Conservation (phyloP, 2,797 vertebrate species). For the Onychomys leucogaster region DNA sequence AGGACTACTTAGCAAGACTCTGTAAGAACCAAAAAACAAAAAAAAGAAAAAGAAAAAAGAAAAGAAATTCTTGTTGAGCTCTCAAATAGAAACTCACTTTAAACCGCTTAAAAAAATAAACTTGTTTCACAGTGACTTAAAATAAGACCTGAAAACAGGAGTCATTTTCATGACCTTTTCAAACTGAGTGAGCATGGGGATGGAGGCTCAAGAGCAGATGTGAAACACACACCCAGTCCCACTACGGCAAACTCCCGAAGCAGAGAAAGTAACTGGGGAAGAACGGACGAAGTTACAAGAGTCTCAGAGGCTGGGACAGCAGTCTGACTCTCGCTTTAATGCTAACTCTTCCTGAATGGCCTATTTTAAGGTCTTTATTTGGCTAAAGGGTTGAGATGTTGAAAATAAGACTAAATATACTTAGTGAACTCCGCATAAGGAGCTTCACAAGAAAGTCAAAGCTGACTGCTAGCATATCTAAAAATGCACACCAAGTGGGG, state of each 20-base stretch:
- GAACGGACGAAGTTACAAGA: conserved; percentile 6
- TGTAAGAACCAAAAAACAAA: background rate
- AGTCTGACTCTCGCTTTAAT: conserved; percentile 40
- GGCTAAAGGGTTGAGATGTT: background rate
- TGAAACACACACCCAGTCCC: background rate
- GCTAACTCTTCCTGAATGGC: conserved; percentile 5
- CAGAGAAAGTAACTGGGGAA: conserved; percentile 1
- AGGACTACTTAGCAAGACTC: background rate
- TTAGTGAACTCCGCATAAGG: background rate
- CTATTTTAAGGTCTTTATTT: conserved; percentile 56
- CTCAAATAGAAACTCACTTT: background rate
- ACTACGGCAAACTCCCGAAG: background rate
- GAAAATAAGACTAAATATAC: conserved; percentile 33
- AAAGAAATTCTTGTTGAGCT: background rate
- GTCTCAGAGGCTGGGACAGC: background rate
- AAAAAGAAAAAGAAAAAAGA: too few relatives aligned
- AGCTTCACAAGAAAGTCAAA: background rate
- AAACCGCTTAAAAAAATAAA: conserved; percentile 26
- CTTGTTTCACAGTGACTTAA: conserved; percentile 21
- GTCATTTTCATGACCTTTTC: conserved; percentile 36
- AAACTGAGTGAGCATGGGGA: conserved; percentile 19
- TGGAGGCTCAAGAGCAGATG: background rate
- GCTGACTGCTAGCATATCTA: background rate
- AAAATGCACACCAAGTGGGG: background rate
- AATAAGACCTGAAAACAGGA: background rate